A percentile compares a stretch with the other conserved stretches of the same genome.
phyloP scores from a whole-genome alignment of 2,797 vertebrate species.

The Triplophysa yarkandensis region DNA sequence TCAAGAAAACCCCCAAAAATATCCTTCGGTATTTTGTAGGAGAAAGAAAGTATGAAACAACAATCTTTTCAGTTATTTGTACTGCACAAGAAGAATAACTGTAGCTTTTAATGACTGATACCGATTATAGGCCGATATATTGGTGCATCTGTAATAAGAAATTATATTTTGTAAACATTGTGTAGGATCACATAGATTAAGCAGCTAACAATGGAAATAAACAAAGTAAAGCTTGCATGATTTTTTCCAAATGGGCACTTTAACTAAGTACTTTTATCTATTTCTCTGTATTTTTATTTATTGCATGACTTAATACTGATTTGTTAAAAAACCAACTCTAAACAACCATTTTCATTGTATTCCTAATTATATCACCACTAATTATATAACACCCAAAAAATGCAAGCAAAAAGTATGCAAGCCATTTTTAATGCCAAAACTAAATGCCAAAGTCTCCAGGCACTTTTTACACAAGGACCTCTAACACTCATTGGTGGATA shows the following conservation, averaged over 20 bases:
- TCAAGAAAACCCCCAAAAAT: too few species aligned
- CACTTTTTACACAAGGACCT: constrained; percentile 1
- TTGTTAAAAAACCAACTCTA: neutral
- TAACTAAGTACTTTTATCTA: neutral
- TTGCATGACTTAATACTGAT: neutral
- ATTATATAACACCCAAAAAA: too few species aligned
- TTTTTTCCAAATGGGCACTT: neutral
- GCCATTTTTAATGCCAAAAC: neutral
- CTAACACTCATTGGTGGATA: constrained; percentile 15
- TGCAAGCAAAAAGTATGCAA: neutral
- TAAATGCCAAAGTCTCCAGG: neutral
- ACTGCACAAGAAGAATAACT: too few species aligned
- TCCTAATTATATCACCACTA: neutral
- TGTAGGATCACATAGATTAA: neutral
- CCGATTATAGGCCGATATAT: too few species aligned
- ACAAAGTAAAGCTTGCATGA: neutral
- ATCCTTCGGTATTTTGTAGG: too few species aligned
- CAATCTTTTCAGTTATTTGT: too few species aligned
- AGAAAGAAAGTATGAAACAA: too few species aligned
- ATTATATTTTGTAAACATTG: neutral
- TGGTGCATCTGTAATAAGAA: too few species aligned
- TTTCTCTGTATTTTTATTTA: neutral
- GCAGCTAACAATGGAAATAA: neutral
- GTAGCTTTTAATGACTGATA: too few species aligned
- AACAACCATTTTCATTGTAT: neutral